Percentiles rank a stretch among this genome's conserved stretches.
Conservation (phyloP, 1,140 invertebrate genomes). For the Ditylenchus dipsaci region DNA sequence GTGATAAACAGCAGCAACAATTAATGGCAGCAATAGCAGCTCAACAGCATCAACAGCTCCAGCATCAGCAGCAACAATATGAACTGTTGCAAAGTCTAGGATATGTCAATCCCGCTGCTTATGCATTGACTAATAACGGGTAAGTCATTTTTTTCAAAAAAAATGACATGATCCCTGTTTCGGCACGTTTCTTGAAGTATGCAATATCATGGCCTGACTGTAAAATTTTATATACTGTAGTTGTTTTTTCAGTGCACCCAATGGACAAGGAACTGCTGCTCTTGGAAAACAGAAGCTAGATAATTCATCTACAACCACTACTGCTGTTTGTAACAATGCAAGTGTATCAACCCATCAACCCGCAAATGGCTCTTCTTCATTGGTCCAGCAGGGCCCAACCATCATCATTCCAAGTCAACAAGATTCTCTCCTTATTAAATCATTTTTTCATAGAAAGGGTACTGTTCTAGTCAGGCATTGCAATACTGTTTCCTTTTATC, state of each 20-base stretch:
- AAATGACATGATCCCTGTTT: background rate
- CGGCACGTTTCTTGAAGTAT: no score
- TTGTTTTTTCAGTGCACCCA: background rate
- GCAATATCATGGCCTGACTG: background rate
- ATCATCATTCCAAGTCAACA: background rate
- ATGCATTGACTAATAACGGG: background rate
- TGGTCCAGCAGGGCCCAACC: background rate
- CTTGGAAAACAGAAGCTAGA: background rate
- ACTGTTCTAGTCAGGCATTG: background rate
- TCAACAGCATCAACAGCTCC: background rate
- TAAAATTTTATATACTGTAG: background rate
- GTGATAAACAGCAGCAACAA: background rate
- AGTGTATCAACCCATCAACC: background rate
- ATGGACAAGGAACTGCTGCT: background rate
- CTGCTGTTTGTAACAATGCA: background rate
- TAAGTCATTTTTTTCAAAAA: background rate
- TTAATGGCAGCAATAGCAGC: background rate
- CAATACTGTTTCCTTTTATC: background rate
- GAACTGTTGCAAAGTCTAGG: background rate
- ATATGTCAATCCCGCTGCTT: background rate
- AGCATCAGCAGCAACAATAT: background rate
- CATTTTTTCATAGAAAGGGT: background rate
- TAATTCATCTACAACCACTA: background rate
- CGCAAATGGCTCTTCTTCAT: background rate
- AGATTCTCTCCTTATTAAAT: background rate